Conservation (phyloP, 1,140 invertebrate genomes). For the Magallana ariakensis region DNA sequence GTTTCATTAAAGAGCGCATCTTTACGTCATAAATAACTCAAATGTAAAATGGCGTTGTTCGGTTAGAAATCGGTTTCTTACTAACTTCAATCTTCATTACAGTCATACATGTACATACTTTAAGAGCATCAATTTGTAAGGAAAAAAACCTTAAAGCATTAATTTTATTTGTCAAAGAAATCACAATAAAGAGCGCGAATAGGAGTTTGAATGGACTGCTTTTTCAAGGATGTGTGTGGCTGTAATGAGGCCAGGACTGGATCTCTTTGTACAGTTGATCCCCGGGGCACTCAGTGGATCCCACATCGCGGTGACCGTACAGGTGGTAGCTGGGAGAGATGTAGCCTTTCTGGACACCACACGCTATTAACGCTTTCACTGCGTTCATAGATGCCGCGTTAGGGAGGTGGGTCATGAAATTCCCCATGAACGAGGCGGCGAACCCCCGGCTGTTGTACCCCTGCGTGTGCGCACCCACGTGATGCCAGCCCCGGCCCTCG, state of each 20-base stretch:
- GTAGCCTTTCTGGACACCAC: slow-evolving; percentile 62
- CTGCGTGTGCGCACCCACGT: slow-evolving; percentile 55
- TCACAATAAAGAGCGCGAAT: too few species aligned
- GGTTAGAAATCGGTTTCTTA: too few species aligned
- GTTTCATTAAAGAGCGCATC: too few species aligned
- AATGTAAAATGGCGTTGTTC: too few species aligned
- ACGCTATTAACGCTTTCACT: slow-evolving; percentile 65
- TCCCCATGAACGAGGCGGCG: slow-evolving; percentile 84
- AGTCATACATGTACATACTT: too few species aligned
- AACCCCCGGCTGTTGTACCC: slow-evolving; percentile 74
- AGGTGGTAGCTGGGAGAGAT: slow-evolving; percentile 65
- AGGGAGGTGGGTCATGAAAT: slow-evolving; percentile 62
- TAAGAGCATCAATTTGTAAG: too few species aligned
- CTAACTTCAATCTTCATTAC: too few species aligned
- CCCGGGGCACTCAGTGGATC: slow-evolving; percentile 66
- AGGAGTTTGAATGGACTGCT: too few species aligned
- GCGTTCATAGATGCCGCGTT: slow-evolving; percentile 63
- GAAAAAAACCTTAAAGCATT: too few species aligned
- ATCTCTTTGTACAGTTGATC: slow-evolving; percentile 80
- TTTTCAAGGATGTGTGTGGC: not conserved
- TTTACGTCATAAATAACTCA: too few species aligned
- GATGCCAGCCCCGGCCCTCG: slow-evolving; percentile 63
- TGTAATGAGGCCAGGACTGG: slow-evolving; percentile 80
- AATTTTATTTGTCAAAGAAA: too few species aligned
- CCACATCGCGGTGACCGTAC: slow-evolving; percentile 69